These are phyloP conservation scores for Zygaena filipendulae DNA, from an alignment of 2,888 invertebrate species.

Conservation along the genomic window DNA sequence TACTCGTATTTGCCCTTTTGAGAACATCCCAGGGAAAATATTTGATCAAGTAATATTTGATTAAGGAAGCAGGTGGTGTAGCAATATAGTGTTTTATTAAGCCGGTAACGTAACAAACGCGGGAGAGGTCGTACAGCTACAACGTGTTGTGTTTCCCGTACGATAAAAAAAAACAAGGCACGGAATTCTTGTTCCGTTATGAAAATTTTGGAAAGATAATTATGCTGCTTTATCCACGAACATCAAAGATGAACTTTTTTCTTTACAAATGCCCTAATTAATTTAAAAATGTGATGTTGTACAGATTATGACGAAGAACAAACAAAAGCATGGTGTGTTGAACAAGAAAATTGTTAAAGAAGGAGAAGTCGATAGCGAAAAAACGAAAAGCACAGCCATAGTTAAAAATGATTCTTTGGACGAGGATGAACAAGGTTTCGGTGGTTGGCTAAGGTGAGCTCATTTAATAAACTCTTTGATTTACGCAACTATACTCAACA, in stretches of 20 bases:
- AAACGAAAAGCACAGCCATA: conserved; percentile 21
- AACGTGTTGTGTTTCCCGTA: too few species aligned
- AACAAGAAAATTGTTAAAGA: conserved; percentile 27
- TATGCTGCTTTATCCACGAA: too few species aligned
- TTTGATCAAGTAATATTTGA: conserved; percentile 32
- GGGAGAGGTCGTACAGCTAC: not conserved
- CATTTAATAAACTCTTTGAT: too few species aligned
- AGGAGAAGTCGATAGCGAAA: too few species aligned
- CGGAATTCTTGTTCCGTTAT: too few species aligned
- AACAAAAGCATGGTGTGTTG: conserved; percentile 24
- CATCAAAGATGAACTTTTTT: too few species aligned
- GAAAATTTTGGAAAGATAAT: too few species aligned
- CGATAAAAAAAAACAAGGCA: too few species aligned
- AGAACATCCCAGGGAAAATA: conserved; percentile 29
- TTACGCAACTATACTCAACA: too few species aligned
- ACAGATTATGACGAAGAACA: conserved; percentile 52
- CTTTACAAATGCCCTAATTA: too few species aligned
- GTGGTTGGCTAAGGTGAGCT: conserved; percentile 50
- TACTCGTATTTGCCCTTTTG: conserved; percentile 6
- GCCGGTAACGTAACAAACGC: too few species aligned
- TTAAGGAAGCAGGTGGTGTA: conserved; percentile 25
- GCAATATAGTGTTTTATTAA: not conserved
- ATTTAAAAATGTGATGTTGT: too few species aligned
- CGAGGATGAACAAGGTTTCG: conserved; percentile 54
- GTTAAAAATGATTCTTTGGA: conserved; percentile 32